phyloP scores from a whole-genome alignment of 2,113 vertebrate genomes.

The Sphaerodactylus townsendi region DNA sequence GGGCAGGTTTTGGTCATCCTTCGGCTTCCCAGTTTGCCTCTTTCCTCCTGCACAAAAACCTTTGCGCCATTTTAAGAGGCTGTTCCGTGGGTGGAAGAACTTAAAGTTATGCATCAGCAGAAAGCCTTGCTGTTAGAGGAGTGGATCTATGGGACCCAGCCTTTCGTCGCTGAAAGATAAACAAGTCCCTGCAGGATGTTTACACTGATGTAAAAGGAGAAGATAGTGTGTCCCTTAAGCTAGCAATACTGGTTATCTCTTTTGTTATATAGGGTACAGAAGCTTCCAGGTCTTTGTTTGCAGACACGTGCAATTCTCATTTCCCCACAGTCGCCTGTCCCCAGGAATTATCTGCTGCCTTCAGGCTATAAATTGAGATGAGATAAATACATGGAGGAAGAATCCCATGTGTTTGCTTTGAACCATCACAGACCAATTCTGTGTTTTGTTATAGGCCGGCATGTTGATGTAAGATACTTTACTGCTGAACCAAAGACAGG shows the following conservation, averaged over 20 bases:
- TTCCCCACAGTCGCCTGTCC: background rate
- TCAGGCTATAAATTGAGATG: background rate
- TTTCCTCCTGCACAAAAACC: too few species aligned
- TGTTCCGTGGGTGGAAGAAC: too few species aligned
- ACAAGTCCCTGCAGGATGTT: background rate
- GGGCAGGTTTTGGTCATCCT: too few species aligned
- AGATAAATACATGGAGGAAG: background rate
- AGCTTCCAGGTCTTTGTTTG: background rate
- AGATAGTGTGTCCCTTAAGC: background rate
- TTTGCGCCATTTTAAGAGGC: too few species aligned
- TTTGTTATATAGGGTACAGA: background rate
- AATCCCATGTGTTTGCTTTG: background rate
- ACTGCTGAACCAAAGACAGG: background rate
- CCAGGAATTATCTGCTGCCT: background rate
- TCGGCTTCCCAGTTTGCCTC: too few species aligned
- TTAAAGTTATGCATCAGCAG: too few species aligned
- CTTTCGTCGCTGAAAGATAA: background rate
- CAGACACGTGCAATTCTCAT: background rate
- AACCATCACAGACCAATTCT: background rate
- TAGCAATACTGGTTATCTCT: background rate
- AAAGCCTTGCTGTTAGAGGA: too few species aligned
- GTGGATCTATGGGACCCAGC: too few species aligned
- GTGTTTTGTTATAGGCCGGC: background rate
- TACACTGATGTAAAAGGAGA: background rate
- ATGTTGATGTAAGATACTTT: conserved; percentile 13